Percentiles rank a stretch among this genome's conserved stretches.
Conservation (phyloP, 1,140 invertebrate genomes). For the Cydia strobilella region DNA sequence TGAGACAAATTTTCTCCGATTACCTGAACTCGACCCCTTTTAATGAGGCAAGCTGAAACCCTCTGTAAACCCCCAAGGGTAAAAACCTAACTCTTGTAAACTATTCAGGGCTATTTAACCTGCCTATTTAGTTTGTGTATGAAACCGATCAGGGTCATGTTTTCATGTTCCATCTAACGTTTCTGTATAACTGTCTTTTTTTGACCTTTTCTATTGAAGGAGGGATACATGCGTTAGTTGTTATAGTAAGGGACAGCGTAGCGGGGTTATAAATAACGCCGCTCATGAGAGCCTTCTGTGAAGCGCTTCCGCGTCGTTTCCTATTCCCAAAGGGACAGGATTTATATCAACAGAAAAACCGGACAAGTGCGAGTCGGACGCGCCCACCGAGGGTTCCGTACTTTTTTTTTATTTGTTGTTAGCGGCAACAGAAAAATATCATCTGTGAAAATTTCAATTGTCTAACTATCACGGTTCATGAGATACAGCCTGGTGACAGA, state of each 20-base stretch:
- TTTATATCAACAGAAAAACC: slow-evolving; percentile 66
- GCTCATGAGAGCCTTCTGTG: slow-evolving; percentile 54
- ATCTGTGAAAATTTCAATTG: no score
- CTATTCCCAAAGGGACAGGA: slow-evolving; percentile 52
- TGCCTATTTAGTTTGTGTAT: slow-evolving; percentile 28
- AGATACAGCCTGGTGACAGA: no score
- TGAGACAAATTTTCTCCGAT: slow-evolving; percentile 11
- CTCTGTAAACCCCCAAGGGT: slow-evolving; percentile 6
- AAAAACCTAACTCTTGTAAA: slow-evolving; percentile 16
- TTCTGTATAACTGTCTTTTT: neutral
- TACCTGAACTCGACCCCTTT: slow-evolving; percentile 22
- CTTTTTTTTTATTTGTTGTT: no score
- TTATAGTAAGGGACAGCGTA: neutral
- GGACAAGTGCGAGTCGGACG: no score
- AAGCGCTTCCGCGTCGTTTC: slow-evolving; percentile 53
- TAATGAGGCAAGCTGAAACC: slow-evolving; percentile 5
- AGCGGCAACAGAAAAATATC: no score
- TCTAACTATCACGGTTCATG: no score
- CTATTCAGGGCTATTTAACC: slow-evolving; percentile 24
- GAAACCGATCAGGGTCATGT: slow-evolving; percentile 9
- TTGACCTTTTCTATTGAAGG: neutral
- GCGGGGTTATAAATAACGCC: slow-evolving; percentile 56
- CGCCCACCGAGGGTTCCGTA: no score
- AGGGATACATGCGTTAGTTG: neutral
- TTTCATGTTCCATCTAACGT: neutral